Conservation (phyloP, 2,113 vertebrate species). For the Hippocampus mohnikei region DNA sequence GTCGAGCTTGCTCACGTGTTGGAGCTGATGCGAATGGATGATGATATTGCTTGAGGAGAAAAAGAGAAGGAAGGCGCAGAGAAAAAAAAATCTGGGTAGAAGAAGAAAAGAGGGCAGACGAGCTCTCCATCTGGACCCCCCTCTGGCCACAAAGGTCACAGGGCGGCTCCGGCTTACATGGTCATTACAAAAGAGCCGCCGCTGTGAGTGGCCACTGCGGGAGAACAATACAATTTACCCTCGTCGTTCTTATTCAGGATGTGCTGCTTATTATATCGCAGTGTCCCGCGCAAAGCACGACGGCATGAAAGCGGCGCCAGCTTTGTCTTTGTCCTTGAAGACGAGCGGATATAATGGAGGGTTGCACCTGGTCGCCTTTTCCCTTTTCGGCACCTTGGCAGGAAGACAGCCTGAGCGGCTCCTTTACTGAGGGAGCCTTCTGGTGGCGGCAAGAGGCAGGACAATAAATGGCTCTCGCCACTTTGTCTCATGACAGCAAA, state of each 20-base stretch:
- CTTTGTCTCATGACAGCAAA: not conserved
- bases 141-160: slow-evolving; percentile 58
- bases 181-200: slow-evolving; percentile 57
- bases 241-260: slow-evolving; percentile 31
- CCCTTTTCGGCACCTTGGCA: slow-evolving; percentile 46
- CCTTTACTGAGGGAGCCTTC: slow-evolving; percentile 69
- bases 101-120: not conserved
- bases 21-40: slow-evolving; percentile 66
- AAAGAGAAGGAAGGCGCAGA: slow-evolving; percentile 34
- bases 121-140: slow-evolving; percentile 61
- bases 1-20: slow-evolving; percentile 65
- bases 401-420: slow-evolving; percentile 40
- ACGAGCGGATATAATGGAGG: slow-evolving; percentile 50
- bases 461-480: slow-evolving; percentile 34
- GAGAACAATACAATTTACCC: slow-evolving; percentile 49
- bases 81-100: not conserved
- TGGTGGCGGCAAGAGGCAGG: slow-evolving; percentile 66
- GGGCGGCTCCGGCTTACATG: slow-evolving; percentile 54
- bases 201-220: slow-evolving; percentile 41
- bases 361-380: slow-evolving; percentile 57
- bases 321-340: slow-evolving; percentile 66
- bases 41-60: slow-evolving; percentile 64
- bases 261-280: slow-evolving; percentile 12
- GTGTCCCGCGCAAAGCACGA: not conserved
- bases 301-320: slow-evolving; percentile 10